Evolutionary conservation across 2,888 invertebrate genomes (phyloP).

Genomic region (Parthenolecanium corni): DNA sequence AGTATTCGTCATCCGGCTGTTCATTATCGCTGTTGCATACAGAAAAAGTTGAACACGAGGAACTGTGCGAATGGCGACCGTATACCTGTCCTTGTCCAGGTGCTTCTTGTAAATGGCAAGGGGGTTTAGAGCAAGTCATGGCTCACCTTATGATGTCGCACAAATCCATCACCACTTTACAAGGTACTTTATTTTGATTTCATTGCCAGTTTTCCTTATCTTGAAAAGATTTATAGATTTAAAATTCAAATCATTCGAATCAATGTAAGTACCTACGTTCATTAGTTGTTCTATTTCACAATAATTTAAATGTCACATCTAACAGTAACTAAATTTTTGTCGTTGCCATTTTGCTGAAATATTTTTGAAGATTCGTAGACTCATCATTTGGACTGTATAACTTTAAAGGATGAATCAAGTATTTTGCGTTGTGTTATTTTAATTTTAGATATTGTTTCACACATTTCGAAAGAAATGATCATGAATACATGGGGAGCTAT

Average conservation of each 20-base stretch:
- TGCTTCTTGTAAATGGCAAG: conserved; percentile 91
- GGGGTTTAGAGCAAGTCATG: conserved; percentile 96
- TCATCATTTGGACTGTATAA: no score
- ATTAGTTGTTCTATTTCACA: background rate
- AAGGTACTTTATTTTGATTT: conserved; percentile 51
- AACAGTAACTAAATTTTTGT: background rate
- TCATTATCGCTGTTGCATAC: conserved; percentile 81
- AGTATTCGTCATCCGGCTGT: conserved; percentile 93
- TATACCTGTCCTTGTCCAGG: conserved; percentile 99
- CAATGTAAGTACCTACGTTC: no score
- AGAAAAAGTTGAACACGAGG: conserved; percentile 98
- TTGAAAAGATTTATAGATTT: no score
- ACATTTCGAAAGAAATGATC: no score
- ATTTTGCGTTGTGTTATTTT: no score
- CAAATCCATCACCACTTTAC: conserved; percentile 95
- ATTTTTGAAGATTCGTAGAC: no score
- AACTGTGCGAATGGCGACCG: conserved; percentile 94
- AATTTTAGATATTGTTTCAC: no score
- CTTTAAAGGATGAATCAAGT: no score
- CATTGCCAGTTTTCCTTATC: no score
- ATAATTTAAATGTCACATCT: background rate
- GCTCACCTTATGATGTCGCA: conserved; percentile 93
- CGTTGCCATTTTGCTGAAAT: no score
- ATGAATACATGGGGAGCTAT: no score
- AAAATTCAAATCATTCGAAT: no score